These are phyloP conservation scores for Marmota monax DNA, from an alignment of 2,113 vertebrate species.

Conservation along the genomic window DNA sequence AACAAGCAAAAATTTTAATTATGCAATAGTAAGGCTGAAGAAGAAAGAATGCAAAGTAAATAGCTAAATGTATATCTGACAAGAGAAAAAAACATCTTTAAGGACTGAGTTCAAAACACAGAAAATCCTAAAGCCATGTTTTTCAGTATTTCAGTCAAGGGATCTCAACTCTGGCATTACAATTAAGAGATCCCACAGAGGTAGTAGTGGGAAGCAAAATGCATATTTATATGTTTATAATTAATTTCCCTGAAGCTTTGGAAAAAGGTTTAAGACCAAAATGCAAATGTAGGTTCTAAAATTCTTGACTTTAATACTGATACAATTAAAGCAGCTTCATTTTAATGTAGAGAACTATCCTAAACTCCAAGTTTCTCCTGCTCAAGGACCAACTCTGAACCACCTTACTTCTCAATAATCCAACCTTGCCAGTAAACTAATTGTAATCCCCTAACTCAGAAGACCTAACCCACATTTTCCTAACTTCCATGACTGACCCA, in stretches of 20 bases:
- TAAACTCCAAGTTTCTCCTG: background rate
- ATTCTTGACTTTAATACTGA: conserved; percentile 50
- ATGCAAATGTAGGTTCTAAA: conserved; percentile 24
- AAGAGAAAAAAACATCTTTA: conserved; percentile 45
- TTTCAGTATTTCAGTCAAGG: conserved; percentile 19
- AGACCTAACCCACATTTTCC: background rate
- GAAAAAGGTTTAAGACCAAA: conserved; percentile 28
- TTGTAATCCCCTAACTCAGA: background rate
- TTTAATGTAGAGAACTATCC: background rate
- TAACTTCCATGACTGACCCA: conserved; percentile 37
- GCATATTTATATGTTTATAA: background rate
- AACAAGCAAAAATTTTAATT: conserved; percentile 25
- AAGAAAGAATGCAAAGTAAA: background rate
- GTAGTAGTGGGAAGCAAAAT: conserved; percentile 36
- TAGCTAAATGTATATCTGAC: background rate
- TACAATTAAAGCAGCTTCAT: background rate
- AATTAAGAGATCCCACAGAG: conserved; percentile 37
- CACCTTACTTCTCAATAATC: background rate
- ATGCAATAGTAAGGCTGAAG: conserved; percentile 10
- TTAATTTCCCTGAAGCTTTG: conserved; percentile 49
- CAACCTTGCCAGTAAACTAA: background rate
- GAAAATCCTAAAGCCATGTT: conserved; percentile 7
- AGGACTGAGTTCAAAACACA: conserved; percentile 65
- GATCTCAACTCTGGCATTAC: conserved; percentile 6
- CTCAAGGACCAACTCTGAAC: background rate